Evolutionary conservation across 2,888 invertebrate species (phyloP), one percentile per base, ranked within the genome.

Genomic region (Lasioglossum oenotherae): DNA sequence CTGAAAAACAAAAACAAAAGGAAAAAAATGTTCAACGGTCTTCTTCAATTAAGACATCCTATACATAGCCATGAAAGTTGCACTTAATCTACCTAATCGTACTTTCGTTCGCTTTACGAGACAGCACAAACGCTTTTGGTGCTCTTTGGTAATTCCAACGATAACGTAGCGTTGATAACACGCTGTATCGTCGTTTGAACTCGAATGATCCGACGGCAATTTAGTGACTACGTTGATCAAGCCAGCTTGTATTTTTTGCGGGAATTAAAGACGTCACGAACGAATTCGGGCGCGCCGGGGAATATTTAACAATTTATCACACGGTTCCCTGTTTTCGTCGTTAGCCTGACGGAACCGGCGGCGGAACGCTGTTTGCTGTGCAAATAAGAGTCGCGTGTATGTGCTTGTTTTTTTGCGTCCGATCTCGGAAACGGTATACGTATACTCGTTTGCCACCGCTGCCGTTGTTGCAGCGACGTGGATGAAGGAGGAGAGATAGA

Each of bases 221-320:
- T 74, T 67, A 41, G 60, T 8, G 16, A 19, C 23, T 14, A 5
- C 12, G 57, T 78, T 69, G 69, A 67, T 71, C 79, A 64, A 64
- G 10, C 60, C 35, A 23, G 46, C 23, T 27, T n/a, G 64, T 67
- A 80, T 38, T 49, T 31, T 31, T 71, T 19, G 14, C n/a, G 64
- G 16, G 77, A 80, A 87, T 84, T 78, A 79, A 78, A 84, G 84
- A 72, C 74, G 74, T 38, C 12, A 4, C 49, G 27, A 49, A 76
- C 75, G 80, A 80, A 87, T 76, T 74, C 75, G 67, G 3, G n/a
- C 35, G 49, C 35, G 19, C 14, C 57, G 35, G 53, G 74, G 72
- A 72, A 86, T 78, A 80, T 86, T 82, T 86, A 80, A 82, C 80
- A 72, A 75, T 85, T 85, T 78, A 41, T 74, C 57, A 53, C 67